Conservation (phyloP, 2,113 vertebrate genomes). For the Rissa tridactyla region DNA sequence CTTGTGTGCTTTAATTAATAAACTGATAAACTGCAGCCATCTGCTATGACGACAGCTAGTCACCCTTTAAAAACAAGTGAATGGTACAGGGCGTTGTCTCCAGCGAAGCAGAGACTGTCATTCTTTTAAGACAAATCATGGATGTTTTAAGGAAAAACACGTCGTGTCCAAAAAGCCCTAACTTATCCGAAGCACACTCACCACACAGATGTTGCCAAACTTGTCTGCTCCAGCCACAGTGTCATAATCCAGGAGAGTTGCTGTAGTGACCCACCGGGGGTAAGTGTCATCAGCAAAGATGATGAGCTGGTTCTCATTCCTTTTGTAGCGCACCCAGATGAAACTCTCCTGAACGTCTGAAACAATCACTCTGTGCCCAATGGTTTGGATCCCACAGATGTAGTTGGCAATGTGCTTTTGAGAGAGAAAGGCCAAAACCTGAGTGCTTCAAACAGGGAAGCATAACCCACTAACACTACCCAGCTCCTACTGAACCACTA, state of each 20-base stretch:
- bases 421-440: neutral
- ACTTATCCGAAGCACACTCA: slow-evolving; percentile 53
- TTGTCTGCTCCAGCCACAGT: slow-evolving; percentile 97
- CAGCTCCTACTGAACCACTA: neutral
- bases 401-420: slow-evolving; percentile 93
- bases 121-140: slow-evolving; percentile 44
- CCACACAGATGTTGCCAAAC: slow-evolving; percentile 98
- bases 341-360: slow-evolving; percentile 96
- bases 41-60: neutral
- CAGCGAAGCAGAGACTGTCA: neutral
- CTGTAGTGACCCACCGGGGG: slow-evolving; percentile 96
- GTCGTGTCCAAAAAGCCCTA: neutral
- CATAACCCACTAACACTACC: neutral
- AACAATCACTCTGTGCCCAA: slow-evolving; percentile 93
- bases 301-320: slow-evolving; percentile 98
- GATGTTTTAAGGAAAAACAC: neutral
- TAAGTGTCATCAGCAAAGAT: slow-evolving; percentile 98
- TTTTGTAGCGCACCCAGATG: slow-evolving; percentile 96
- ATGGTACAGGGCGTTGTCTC: slow-evolving; percentile 30
- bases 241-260: slow-evolving; percentile 94
- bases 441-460: neutral
- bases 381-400: slow-evolving; percentile 92
- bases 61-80: neutral
- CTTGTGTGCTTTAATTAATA: neutral
- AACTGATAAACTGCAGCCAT: neutral